Percentiles rank a stretch among this genome's conserved stretches.
phyloP scores from a whole-genome alignment of 2,113 vertebrate genomes.

The Dryoscopus gambensis region DNA sequence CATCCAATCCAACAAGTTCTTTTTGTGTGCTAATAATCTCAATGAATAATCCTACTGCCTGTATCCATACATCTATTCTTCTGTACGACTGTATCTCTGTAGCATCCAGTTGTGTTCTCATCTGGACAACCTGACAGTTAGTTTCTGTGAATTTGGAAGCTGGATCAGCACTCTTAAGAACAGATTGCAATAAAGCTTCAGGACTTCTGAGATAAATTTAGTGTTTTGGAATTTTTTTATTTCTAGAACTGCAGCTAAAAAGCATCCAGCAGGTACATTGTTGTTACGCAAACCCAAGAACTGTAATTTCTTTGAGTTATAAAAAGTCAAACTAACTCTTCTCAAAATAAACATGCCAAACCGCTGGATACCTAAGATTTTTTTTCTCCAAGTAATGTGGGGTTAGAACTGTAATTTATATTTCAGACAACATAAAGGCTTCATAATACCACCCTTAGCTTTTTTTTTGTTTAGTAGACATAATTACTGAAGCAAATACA shows the following conservation, averaged over 20 bases:
- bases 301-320: background rate
- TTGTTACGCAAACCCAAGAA: slow-evolving; percentile 6
- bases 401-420: background rate
- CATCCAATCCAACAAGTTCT: slow-evolving; percentile 2
- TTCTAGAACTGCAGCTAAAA: background rate
- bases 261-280: background rate
- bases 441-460: background rate
- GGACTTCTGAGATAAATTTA: background rate
- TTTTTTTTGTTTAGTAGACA: background rate
- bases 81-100: background rate
- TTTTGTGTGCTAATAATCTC: slow-evolving; percentile 21
- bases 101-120: background rate
- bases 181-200: slow-evolving; percentile 38
- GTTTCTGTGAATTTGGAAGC: background rate
- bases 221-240: background rate
- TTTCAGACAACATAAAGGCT: background rate
- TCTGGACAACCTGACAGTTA: background rate
- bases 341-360: background rate
- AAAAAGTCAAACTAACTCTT: background rate
- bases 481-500: background rate
- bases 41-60: slow-evolving; percentile 4
- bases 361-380: background rate
- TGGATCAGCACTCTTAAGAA: slow-evolving; percentile 1
- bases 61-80: background rate
- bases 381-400: background rate